These are phyloP conservation scores for Hemichromis elongatus DNA, from an alignment of 2,113 vertebrate genomes.

Conservation along the genomic window DNA sequence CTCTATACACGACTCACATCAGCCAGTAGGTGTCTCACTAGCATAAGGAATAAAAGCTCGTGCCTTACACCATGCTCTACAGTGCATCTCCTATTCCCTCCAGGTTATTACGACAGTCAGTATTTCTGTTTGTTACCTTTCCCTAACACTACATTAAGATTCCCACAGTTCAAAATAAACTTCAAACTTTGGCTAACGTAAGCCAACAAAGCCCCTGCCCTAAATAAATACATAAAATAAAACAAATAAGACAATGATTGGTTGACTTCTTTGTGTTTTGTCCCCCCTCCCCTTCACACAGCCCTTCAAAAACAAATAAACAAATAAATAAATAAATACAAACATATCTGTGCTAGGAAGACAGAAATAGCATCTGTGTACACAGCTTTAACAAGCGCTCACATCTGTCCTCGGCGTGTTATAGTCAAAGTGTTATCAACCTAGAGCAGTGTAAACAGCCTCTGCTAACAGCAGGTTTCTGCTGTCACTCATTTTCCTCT, in stretches of 20 bases:
- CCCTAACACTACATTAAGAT: conserved; percentile 3
- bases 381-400: neutral
- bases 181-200: neutral
- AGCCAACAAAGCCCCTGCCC: neutral
- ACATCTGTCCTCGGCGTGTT: neutral
- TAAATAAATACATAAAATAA: neutral
- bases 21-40: conserved; percentile 60
- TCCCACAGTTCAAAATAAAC: neutral
- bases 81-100: neutral
- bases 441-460: neutral
- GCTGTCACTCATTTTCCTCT: neutral
- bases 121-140: neutral
- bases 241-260: neutral
- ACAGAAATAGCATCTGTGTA: neutral
- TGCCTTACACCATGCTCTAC: no score
- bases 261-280: accelerated
- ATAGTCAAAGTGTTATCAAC: neutral
- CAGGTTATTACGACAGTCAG: neutral
- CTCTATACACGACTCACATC: neutral
- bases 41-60: neutral
- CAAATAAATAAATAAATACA: neutral
- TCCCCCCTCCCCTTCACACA: accelerated
- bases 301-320: neutral
- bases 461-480: neutral
- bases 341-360: neutral